Base-by-base conservation (phyloP, 2,888 invertebrate species). In the Drosophila glabriapex region DNA sequence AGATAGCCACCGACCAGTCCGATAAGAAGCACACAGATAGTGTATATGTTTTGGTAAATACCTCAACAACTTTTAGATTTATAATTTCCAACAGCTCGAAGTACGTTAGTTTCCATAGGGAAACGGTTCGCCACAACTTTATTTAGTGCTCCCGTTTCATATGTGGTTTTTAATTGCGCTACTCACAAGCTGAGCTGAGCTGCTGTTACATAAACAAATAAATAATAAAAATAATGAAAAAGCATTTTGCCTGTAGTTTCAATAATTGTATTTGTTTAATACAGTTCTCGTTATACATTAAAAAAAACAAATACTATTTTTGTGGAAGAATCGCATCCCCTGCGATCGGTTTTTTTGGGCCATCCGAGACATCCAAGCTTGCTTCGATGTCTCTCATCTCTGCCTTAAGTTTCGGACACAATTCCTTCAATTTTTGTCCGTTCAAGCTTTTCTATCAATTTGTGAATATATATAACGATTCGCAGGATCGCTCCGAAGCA, bases 401-500 rank as follows among this genome's bases (percentile, higher is more conserved):
- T 19, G 12, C 4, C 0, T 69, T 58, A 14, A 56, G 28, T 19
- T 50, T 49, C 0, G 12, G 2, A 5, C 28, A 2, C 0, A 39
- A 10, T 28, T 68, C 35, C 0, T 25, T 9, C 9, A 77, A 3
- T 2, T 16, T 7, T 1, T 62, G 31, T 53, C 29, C 64, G 37
- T 22, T 78, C 56, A 2, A 19, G 41, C 1, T 61, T 29, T 22
- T 64, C 46, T 1, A 59, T 7, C 14, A n/a, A 33, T 14, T 50
- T 50, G 19, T 77, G 28, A 4, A 41, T 0, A n/a, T 35, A 66
- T 43, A 73, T 73, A 3, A 67, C 56, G 33, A 60, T n/a, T 6
- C 66, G 39, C 41, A 55, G 49, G 7, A 70, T 28, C 29, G 43
- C 1, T 1, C 52, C 41, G 31, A 65, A 69, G 1, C 41, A n/a